Evolutionary conservation across 2,797 vertebrate species (phyloP), one percentile per base, ranked within the genome.

Genomic region (Yasuhikotakia modesta): DNA sequence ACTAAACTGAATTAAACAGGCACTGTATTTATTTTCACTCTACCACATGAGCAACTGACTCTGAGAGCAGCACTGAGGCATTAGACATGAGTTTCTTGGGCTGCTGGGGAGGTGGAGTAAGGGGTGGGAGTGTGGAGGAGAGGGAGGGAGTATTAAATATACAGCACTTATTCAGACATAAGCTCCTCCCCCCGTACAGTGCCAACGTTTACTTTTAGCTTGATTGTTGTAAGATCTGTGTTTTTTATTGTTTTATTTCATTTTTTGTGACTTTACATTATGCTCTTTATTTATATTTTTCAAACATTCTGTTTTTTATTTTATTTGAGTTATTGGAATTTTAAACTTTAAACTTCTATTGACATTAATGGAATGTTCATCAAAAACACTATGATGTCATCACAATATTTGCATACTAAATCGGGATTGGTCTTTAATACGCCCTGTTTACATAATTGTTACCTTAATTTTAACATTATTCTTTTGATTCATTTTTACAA

Each of bases 111-210:
- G 46, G 68, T 61, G 68, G 61, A 71, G 82, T 58, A 66, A 70
- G 76, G 77, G 79, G 63, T 46, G 79, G 66, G 48, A 73, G 45
- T 53, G 73, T 65, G 70, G 22, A 70, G 57, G 77, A 77, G 78
- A 72, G 61, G 75, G 32, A 80, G 81, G 63, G 57, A 24, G 24
- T 60, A 60, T 14, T 60, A 13, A 30, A 60, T 73, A 70, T 21
- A 74, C 50, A 45, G 76, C 73, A 83, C 76, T 58, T 73, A 75
- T 76, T 30, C 79, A 73, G n/a, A 48, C 67, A 79, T 48, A 64
- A 76, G 79, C 83, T 82, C 81, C 83, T 64, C 83, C 79, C 76
- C 14, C 68, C 57, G 50, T 14, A 50, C 63, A 55, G 22, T 74
- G 27, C 55, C 43, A 68, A 78, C 17, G 14, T 70, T 61, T 61